phyloP scores from a whole-genome alignment of 2,888 invertebrate species.

The Cenopis cana region DNA sequence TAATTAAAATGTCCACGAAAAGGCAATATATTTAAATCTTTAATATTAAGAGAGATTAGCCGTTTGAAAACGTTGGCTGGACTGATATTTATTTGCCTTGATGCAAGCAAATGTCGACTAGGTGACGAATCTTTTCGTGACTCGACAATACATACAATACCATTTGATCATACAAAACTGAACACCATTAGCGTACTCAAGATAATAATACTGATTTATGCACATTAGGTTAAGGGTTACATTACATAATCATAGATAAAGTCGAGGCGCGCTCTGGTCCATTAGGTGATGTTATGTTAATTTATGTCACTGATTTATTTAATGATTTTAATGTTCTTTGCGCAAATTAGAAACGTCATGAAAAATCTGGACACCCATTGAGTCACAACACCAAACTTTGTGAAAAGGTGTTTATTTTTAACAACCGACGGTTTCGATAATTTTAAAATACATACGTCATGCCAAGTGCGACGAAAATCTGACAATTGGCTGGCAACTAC shows the following conservation, averaged over 20 bases:
- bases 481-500: not conserved
- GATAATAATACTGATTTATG: constrained; percentile 19
- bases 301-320: not conserved
- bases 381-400: not conserved
- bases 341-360: not conserved
- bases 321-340: not conserved
- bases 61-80: no score
- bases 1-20: no score
- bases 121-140: no score
- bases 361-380: not conserved
- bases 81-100: no score
- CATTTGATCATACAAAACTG: constrained; percentile 19
- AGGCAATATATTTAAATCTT: no score
- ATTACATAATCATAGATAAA: not conserved
- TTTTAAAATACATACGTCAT: not conserved
- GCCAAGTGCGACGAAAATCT: not conserved
- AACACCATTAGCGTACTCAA: constrained; percentile 8
- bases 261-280: not conserved
- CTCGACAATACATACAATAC: constrained; percentile 4
- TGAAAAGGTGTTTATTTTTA: not conserved
- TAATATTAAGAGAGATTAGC: no score
- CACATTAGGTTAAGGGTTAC: constrained; percentile 1
- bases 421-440: not conserved
- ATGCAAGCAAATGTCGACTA: no score
- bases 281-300: not conserved